These are phyloP conservation scores for Eurytoma adleriae DNA, from an alignment of 2,888 invertebrate genomes.

Conservation along the genomic window DNA sequence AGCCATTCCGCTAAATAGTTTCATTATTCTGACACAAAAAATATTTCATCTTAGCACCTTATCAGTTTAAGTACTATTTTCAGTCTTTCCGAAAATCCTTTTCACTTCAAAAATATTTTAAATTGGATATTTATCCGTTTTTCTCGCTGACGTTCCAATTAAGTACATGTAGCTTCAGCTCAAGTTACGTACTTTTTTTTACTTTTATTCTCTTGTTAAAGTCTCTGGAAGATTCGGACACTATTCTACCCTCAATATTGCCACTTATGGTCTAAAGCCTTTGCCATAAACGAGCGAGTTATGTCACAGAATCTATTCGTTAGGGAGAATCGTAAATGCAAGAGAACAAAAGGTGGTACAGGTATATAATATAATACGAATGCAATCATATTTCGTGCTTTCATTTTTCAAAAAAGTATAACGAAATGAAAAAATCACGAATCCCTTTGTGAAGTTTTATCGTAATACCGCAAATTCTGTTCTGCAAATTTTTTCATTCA, in stretches of 20 bases:
- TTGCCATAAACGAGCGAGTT: neutral
- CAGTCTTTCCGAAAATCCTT: too few species aligned
- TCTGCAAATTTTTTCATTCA: too few species aligned
- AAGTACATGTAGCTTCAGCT: too few species aligned
- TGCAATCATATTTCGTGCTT: slow-evolving; percentile 34
- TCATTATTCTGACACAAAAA: too few species aligned
- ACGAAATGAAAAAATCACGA: too few species aligned
- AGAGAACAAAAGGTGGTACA: neutral
- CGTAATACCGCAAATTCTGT: too few species aligned
- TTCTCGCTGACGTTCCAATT: neutral
- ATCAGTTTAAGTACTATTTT: too few species aligned
- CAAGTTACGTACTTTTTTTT: neutral
- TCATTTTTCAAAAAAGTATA: too few species aligned
- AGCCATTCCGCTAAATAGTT: too few species aligned
- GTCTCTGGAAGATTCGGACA: slow-evolving; percentile 44
- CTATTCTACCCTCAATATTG: slow-evolving; percentile 43
- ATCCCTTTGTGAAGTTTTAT: too few species aligned
- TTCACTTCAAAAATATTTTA: too few species aligned
- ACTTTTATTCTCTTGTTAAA: slow-evolving; percentile 17
- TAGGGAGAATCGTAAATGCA: neutral
- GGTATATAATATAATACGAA: slow-evolving; percentile 10
- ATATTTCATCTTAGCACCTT: too few species aligned
- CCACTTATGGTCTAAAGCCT: slow-evolving; percentile 28
- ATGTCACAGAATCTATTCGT: slow-evolving; percentile 15
- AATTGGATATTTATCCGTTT: neutral